Evolutionary conservation across 2,888 invertebrate species (phyloP), one percentile per base, ranked within the genome.

Genomic region (Tenthredo livida): DNA sequence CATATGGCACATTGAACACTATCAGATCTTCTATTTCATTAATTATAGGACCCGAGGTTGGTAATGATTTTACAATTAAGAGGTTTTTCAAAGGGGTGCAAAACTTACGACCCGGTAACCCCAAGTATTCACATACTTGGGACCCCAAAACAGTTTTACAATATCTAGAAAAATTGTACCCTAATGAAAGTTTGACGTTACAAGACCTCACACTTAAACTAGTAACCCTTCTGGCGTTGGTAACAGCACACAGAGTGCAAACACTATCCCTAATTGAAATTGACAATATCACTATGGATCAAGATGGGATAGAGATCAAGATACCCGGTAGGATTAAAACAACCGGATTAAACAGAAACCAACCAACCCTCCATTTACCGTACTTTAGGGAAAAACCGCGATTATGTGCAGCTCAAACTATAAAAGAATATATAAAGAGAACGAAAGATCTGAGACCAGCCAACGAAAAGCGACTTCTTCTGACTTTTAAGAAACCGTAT

Each of bases 201-300:
- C 65, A 65, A 65, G 65, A 65, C 65, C 65, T 65, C 65, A 65
- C 65, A 65, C 65, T 65, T 25, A 65, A 65, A 29, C 3, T 65
- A 65, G 65, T 65, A 65, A 65, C 65, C 65, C 65, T 65, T 29
- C 12, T 65, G 73, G 77, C 29, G 3, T 65, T 65, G 65, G 65
- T 65, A 25, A 65, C 75, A 75, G 75, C 47, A 43, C 75, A 75
- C 43, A 47, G 75, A 43, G 75, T 50, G 9, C 75, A 75, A 40
- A 75, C 75, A 40, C 7, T 65, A 29, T 65, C 65, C 10, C 12
- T 65, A 29, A 65, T 65, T 65, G 25, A 65, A 65, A 21, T 65
- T 12, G 65, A 65, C 5, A 65, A 65, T 65, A 65, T 65, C 65
- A 65, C 65, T 25, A 3, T 65, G 7, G 65, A 29, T 65, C 65